A percentile compares a stretch with the other conserved stretches of the same genome.
Conservation (phyloP, 2,797 vertebrate species). For the Phrynocephalus guinanensis region DNA sequence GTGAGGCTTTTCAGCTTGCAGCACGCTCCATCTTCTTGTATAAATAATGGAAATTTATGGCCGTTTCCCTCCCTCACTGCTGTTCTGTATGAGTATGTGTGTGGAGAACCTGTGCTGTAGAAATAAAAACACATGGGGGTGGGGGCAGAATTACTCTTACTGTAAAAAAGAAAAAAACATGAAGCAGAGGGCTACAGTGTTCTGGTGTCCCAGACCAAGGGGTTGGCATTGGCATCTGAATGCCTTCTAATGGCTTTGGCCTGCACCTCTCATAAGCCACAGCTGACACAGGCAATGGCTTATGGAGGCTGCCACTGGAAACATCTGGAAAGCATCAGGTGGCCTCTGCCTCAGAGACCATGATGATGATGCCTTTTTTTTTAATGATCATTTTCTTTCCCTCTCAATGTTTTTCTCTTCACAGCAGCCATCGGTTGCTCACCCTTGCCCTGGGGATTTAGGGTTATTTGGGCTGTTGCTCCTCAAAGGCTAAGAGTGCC, state of each 20-base stretch:
- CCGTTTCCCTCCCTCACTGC: conserved; percentile 50
- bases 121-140: not conserved
- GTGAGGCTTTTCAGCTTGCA: conserved; percentile 68
- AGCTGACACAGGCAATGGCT: not conserved
- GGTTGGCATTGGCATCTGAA: not conserved
- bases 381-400: too few relatives aligned
- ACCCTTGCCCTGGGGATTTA: not conserved
- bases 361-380: too few relatives aligned
- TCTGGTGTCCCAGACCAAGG: not conserved
- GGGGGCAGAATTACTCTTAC: too few relatives aligned
- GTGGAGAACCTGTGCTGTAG: not conserved
- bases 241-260: not conserved
- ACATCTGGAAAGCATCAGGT: not conserved
- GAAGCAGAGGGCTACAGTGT: not conserved
- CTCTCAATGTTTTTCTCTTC: too few relatives aligned
- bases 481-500: not conserved
- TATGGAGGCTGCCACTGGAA: not conserved
- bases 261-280: not conserved
- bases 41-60: conserved; percentile 76
- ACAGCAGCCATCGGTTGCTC: not conserved
- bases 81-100: conserved; percentile 53
- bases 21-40: conserved; percentile 71
- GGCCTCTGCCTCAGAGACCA: too few relatives aligned
- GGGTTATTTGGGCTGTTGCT: not conserved
- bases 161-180: not conserved